A percentile compares a stretch with the other conserved stretches of the same genome.
phyloP scores from a whole-genome alignment of 2,797 vertebrate genomes.

The Avahi laniger region DNA sequence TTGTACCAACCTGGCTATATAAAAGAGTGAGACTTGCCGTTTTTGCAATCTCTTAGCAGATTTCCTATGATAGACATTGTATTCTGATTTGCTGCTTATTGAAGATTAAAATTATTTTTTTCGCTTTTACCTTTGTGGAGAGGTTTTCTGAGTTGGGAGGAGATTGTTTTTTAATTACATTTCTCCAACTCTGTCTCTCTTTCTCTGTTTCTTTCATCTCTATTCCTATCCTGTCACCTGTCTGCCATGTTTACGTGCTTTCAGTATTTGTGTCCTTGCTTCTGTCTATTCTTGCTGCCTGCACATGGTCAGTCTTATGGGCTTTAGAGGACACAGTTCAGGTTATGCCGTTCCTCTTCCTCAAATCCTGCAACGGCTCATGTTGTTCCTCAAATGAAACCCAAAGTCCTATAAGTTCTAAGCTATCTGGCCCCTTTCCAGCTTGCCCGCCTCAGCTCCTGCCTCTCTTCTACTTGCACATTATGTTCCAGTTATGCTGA shows the following conservation, averaged over 20 bases:
- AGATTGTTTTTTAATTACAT: background rate
- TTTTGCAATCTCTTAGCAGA: background rate
- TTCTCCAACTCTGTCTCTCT: background rate
- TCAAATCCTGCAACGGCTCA: background rate
- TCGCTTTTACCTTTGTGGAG: background rate
- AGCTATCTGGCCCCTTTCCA: background rate
- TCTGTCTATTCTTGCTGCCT: background rate
- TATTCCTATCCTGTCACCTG: background rate
- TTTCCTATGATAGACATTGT: background rate
- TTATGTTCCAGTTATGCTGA: background rate
- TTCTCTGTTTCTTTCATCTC: background rate
- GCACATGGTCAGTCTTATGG: background rate
- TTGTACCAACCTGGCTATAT: background rate
- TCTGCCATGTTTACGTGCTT: background rate
- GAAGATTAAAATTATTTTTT: background rate
- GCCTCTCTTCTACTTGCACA: background rate
- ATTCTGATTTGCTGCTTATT: background rate
- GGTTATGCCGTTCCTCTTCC: background rate
- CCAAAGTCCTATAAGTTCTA: background rate
- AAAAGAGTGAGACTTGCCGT: background rate
- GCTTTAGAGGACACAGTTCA: background rate
- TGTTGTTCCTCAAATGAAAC: background rate
- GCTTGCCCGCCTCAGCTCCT: background rate
- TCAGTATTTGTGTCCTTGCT: background rate
- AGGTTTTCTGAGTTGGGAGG: background rate